Base-by-base conservation (phyloP, 1,140 invertebrate genomes). In the Atta texana region DNA sequence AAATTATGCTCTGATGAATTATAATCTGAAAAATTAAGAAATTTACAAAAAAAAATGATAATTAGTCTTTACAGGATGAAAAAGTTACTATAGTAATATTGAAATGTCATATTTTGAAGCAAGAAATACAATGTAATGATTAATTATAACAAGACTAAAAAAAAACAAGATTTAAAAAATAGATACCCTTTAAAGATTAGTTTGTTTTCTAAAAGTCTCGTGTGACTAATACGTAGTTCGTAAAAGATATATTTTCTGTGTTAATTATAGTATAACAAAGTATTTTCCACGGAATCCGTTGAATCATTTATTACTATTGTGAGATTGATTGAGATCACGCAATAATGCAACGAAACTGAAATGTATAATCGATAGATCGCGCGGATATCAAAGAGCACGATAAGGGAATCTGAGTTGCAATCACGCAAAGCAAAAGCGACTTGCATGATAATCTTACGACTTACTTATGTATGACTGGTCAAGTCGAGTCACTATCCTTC, bases 341-440 rank as follows among this genome's bases (percentile, higher is more conserved):
- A 69, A 69, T 69, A 81, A 57, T 81, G 16, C 66, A 81, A 57
- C 51, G 34, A 24, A 81, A 81, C 34, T 14, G 34, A 81, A 59
- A 57, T n/a, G 3, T 75, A 75, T 66, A 49, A 66, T 78, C 51
- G 31, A 81, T 78, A 75, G 74, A 89, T 87, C 61, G 18, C 55
- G 4, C 77, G 55, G 59, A 89, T 74, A 87, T 89, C 74, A 64
- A 44, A 16, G 14, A 51, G 21, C 8, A n/a, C 24, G 71, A 87
- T 75, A 57, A 75, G 76, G 49, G 53, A 81, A 78, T 66, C 39
- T 28, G 24, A 34, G 61, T 18, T 61, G 21, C 34, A n/a, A 85
- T 80, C 91, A 91, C 89, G 89, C 85, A 55, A 91, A 55, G n/a
- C 31, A 53, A 61, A 68, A 86, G 72, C 55, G 69, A 24, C 63